Evolutionary conservation across 2,797 vertebrate genomes (phyloP), one percentile per base, ranked within the genome.

Genomic region (Garrulus glandarius): DNA sequence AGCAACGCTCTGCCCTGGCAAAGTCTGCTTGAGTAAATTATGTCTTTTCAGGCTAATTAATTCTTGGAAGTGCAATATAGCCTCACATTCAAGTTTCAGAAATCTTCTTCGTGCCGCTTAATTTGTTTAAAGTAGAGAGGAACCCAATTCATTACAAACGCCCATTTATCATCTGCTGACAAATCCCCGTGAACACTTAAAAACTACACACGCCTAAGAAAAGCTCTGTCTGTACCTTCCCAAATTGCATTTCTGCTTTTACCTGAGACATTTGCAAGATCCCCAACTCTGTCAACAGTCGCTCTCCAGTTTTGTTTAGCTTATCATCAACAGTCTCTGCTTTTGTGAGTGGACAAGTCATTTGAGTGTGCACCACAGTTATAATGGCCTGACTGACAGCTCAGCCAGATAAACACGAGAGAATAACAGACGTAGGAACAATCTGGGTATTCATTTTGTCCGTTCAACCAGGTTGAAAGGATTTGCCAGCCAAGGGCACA

Each of bases 401-500:
- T 97, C 96, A 94, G 97, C 97, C 98, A 98, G 98, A 99, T 98
- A 98, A 99, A 99, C 98, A 98, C 96, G 91, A 80, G 97, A 96
- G 97, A 97, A 97, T 96, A 97, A 97, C 98, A 97, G 97, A 96
- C 95, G 46, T 86, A 89, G 95, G 96, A 97, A 98, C 97, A 98
- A 97, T 97, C 95, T 95, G 93, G 94, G 98, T 97, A 98, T 99
- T 99, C 98, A 98, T 97, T 97, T 97, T 98, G 98, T 97, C 98
- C 98, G 98, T 97, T 98, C 98, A 98, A 98, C 98, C 98, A 97
- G 93, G 96, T 97, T 98, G 97, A 98, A 98, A 98, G 98, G 98
- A 99, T 99, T 99, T 98, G 98, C 97, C 98, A 98, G 98, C 98
- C 98, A 97, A 98, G 95, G 98, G 98, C 97, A 97, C 96, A 97